Evolutionary conservation across 2,888 invertebrate species (phyloP), one percentile per base, ranked within the genome.

Genomic region (Diadegma fenestrale): DNA sequence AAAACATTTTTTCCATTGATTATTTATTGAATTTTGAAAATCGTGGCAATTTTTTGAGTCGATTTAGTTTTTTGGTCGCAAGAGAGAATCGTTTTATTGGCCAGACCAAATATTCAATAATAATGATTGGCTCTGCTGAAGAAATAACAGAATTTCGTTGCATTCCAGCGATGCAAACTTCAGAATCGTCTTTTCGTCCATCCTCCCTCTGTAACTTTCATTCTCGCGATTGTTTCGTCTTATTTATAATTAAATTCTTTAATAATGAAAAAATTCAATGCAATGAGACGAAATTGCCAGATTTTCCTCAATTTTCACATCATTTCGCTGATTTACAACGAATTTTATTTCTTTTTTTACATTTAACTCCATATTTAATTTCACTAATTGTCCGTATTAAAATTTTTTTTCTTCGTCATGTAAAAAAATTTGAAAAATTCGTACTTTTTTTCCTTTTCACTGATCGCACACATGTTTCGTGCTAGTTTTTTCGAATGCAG

Each of bases 401-500:
- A 10, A 37, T 22, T 63, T 22, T n/a, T 63, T 63, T 33, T 63
- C 12, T 33, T 33, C 33, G 33, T 37, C 0, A 26, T 3, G 5
- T 26, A 1, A 5, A 58, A 26, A 14, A 4, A 14, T 26, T 4
- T 14, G n/a, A 10, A 58, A 58, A 26, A 14, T 26, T 58, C 26
- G 26, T n/a, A 51, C 3, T 69, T 19, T 72, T 33, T 71, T 33
- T 37, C 10, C 4, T 72, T n/a, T 17, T 33, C 33, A 41, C 45
- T 64, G n/a, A 45, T 63, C 63, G 58, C 30, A 66, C 66, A 51
- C 8, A 37, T 41, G 63, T 84, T 84, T 84, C 58, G 58, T 72
- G 26, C 71, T 71, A 84, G 72, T 84, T 84, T 85, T 82, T 78
- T 79, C 73, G 41, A 37, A 75, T 41, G 26, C 41, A 22, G 54